Conservation (phyloP, 2,888 invertebrate genomes). For the Drosophila recens region DNA sequence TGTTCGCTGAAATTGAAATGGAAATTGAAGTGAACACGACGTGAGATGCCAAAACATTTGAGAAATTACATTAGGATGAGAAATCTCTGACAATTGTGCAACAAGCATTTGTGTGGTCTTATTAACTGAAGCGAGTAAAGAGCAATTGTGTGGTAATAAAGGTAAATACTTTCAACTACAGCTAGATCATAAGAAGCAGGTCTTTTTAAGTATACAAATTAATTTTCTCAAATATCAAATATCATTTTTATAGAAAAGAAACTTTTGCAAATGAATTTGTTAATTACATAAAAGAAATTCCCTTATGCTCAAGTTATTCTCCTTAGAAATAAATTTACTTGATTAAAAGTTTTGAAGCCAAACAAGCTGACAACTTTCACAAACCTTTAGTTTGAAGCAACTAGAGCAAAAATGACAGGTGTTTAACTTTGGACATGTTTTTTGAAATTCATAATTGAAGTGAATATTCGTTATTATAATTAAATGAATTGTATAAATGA, state of each 20-base stretch:
- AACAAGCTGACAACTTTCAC: not conserved
- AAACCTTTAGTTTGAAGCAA: not conserved
- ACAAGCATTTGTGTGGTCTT: constrained; percentile 6
- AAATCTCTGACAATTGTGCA: constrained; percentile 7
- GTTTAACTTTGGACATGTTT: not conserved
- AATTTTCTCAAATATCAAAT: not conserved
- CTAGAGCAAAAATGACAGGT: not conserved
- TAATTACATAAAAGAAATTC: not conserved
- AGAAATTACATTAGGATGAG: constrained; percentile 31
- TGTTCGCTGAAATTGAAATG: constrained; percentile 53
- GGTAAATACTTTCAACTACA: not conserved
- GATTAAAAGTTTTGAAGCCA: constrained; percentile 4
- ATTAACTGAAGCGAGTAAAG: not conserved
- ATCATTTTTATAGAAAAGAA: not conserved
- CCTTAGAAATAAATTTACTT: not conserved
- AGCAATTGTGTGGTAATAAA: not conserved
- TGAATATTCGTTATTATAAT: not conserved
- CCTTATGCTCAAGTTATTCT: not conserved
- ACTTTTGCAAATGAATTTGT: not conserved
- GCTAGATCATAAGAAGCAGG: not conserved
- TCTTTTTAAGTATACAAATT: not conserved
- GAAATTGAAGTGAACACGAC: constrained; percentile 52
- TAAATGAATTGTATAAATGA: not conserved
- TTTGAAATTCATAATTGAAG: not conserved
- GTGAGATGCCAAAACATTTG: constrained; percentile 29